A percentile compares a stretch with the other conserved stretches of the same genome.
Evolutionary conservation across 2,113 vertebrate genomes (phyloP).

Genomic region (Eubucco bourcierii): DNA sequence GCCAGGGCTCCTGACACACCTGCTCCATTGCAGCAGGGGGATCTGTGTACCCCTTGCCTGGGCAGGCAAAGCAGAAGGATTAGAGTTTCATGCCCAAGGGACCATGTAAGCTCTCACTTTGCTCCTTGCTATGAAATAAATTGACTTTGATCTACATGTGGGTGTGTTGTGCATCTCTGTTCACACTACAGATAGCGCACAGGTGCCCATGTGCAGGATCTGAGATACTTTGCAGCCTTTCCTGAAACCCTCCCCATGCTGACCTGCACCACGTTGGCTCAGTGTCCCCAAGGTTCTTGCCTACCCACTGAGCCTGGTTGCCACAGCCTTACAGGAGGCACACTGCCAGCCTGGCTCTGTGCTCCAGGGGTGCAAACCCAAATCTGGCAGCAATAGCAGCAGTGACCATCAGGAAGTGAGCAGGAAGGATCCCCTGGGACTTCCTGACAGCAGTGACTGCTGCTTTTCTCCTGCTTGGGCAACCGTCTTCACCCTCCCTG

Average conservation of each 20-base stretch:
- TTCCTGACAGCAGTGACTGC: rapidly evolving
- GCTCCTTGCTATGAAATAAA: conserved; percentile 47
- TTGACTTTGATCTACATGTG: not conserved
- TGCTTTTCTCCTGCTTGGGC: rapidly evolving
- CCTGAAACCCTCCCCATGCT: not conserved
- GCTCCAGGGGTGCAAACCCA: rapidly evolving
- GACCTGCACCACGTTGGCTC: not conserved
- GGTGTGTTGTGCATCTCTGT: rapidly evolving
- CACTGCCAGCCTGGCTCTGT: not conserved
- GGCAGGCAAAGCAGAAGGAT: not conserved
- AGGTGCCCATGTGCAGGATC: rapidly evolving
- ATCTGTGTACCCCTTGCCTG: not conserved
- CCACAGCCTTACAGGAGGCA: rapidly evolving
- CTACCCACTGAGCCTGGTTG: rapidly evolving
- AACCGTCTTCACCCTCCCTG: rapidly evolving
- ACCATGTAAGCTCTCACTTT: not conserved
- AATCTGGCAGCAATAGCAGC: rapidly evolving
- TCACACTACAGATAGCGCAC: rapidly evolving
- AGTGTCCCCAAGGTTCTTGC: not conserved
- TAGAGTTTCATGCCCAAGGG: not conserved
- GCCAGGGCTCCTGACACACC: rapidly evolving
- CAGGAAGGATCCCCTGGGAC: not conserved
- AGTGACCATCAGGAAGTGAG: rapidly evolving
- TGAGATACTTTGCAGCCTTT: not conserved
- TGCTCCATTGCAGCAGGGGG: not conserved